Evolutionary conservation across 2,888 invertebrate genomes (phyloP), one percentile per base, ranked within the genome.

Genomic region (Euplexia lucipara): DNA sequence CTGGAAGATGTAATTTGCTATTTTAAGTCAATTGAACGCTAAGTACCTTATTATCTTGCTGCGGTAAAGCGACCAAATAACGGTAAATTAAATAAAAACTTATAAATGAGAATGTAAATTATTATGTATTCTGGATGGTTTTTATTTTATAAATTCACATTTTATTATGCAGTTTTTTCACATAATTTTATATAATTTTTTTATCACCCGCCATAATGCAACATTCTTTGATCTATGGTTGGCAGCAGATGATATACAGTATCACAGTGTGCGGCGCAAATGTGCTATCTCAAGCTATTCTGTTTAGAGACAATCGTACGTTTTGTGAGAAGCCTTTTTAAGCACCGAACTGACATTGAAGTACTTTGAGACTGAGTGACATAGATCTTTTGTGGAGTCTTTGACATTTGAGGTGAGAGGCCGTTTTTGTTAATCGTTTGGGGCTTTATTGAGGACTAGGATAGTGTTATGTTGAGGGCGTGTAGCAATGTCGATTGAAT

Each of bases 191-290:
- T 16, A 37, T 48, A 18, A n/a, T 47, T 60, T 47, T 60, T 51
- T 51, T 30, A 35, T n/a, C 20, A 47, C 2, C n/a, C 0, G 39
- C 9, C 30, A 58, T 45, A 35, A 37, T 39, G 22, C 3, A 5
- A 22, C 22, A 8, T 72, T 70, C 41, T 10, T 48, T 10, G 52
- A 45, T 88, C 90, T 90, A 74, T 82, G 76, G 54, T 18, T 34
- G 52, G 56, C 58, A 78, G 81, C 85, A 88, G 89, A 91, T 92
- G 91, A 92, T 91, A 89, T 88, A 89, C 85, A 85, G 88, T 89
- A 91, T 90, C 90, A 87, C 82, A 79, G 79, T 77, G 86, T 84
- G 84, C 83, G 84, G 88, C 87, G 89, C 88, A 85, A 91, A 91
- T 90, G 90, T 88, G 91, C 83, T 90, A 92, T 89, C 90, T 89